Evolutionary conservation across 2,113 vertebrate species (phyloP).

Genomic region (Corythornis madagascariensis): DNA sequence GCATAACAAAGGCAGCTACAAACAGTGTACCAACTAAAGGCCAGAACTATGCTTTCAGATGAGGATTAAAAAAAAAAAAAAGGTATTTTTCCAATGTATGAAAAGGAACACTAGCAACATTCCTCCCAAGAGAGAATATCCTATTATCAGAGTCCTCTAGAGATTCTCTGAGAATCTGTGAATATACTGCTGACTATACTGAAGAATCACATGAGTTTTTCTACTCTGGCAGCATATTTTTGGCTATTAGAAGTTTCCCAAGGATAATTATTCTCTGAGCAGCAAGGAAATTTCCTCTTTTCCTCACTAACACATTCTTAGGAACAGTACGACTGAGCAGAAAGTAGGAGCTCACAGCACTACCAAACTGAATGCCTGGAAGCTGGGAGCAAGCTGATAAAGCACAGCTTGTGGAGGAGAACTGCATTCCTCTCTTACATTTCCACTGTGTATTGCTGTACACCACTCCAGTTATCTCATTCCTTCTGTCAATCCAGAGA

Average conservation of each 20-base stretch:
- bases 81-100: neutral
- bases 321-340: neutral
- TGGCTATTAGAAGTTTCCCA: neutral
- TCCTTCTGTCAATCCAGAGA: neutral
- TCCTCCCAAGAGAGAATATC: neutral
- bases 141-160: neutral
- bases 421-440: neutral
- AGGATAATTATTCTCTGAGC: neutral
- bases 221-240: neutral
- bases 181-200: neutral
- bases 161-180: neutral
- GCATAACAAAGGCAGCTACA: neutral
- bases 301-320: neutral
- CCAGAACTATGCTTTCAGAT: neutral
- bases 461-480: neutral
- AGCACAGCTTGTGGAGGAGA: neutral
- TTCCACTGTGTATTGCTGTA: neutral
- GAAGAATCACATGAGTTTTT: neutral
- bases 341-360: neutral
- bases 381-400: neutral
- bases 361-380: neutral
- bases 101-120: neutral
- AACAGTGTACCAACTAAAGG: neutral
- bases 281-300: neutral
- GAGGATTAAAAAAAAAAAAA: neutral